These are phyloP conservation scores for Torymus texanus DNA, from an alignment of 2,888 invertebrate genomes.

Conservation along the genomic window DNA sequence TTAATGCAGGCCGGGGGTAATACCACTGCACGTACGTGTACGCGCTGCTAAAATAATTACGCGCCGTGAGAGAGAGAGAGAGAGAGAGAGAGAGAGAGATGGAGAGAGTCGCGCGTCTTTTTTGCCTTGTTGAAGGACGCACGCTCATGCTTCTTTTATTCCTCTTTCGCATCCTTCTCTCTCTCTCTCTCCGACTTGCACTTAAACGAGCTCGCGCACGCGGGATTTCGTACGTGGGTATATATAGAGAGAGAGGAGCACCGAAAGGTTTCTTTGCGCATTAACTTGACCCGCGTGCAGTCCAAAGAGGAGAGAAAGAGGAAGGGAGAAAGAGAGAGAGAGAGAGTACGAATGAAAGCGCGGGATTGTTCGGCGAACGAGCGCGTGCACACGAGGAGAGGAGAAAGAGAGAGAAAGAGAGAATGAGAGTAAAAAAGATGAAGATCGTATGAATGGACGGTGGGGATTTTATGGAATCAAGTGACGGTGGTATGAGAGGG, in stretches of 20 bases:
- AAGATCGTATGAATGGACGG: conserved; percentile 21
- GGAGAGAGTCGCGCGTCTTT: not conserved
- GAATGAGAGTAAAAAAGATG: not conserved
- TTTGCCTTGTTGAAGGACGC: conserved; percentile 16
- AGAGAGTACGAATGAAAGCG: conserved; percentile 43
- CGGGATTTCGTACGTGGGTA: no score
- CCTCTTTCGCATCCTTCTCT: conserved; percentile 7
- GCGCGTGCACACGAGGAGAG: not conserved
- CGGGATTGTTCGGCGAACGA: conserved; percentile 28
- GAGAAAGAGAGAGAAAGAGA: conserved; percentile 12
- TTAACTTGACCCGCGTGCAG: conserved; percentile 6
- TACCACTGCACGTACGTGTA: not conserved
- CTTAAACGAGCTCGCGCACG: conserved; percentile 16
- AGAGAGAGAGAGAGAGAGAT: not conserved
- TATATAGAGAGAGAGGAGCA: no score
- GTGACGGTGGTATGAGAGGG: not conserved
- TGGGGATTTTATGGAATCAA: conserved; percentile 33
- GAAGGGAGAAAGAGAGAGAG: no score
- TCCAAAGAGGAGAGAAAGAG: no score
- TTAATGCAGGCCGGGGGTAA: conserved; percentile 18
- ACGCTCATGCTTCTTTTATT: not conserved
- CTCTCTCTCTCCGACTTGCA: conserved; percentile 10
- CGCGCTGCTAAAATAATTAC: conserved; percentile 30
- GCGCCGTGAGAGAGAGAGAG: not conserved
- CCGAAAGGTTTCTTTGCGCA: conserved; percentile 28